Evolutionary conservation across 2,113 vertebrate genomes (phyloP), one percentile per base, ranked within the genome.

Genomic region (Emydocephalus ijimae): DNA sequence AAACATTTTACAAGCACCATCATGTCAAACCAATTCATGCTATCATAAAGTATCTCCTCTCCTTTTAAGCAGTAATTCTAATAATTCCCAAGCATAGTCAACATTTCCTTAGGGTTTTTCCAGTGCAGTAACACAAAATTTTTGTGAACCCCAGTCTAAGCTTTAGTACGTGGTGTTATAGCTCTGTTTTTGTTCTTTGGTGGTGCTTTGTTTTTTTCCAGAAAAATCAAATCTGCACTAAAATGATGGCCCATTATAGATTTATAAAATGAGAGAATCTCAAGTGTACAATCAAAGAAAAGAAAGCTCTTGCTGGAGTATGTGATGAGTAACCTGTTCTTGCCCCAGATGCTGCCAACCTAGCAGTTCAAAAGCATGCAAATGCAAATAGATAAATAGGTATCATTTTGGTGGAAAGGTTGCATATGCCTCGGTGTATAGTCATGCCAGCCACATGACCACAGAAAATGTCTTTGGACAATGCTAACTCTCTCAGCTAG

Each of bases 31-130:
- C 95, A 93, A 20, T 95, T 95, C 94, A 8, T 15, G 61, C 93
- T 94, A 64, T 90, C 95, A 81, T 91, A 92, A 87, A 91, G 89
- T 91, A 91, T 91, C 85, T 88, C 81, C 86, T 93, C 64, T 93
- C 88, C 48, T 89, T 93, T 92, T 88, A 93, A 93, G 90, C 94
- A 93, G 81, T 88, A 91, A 96, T 61, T 93, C 88, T 87, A 88
- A 45, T 87, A 92, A 86, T 91, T 57, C 74, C 56, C 56, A 64
- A 48, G 61, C 29, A 88, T 59, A 61, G 56, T 59, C 91, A 92
- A 92, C 85, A 64, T 92, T 92, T 48, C 91, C 85, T 87, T 87
- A 64, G 85, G 91, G 56, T 57, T 61, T 91, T 87, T 64, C 91
- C 39, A 61, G 57, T 86, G 85, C 85, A 24, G 21, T 74, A 43